Percentiles rank a stretch among this genome's conserved stretches.
Conservation (phyloP, 2,888 invertebrate genomes). For the Netelia melanura region DNA sequence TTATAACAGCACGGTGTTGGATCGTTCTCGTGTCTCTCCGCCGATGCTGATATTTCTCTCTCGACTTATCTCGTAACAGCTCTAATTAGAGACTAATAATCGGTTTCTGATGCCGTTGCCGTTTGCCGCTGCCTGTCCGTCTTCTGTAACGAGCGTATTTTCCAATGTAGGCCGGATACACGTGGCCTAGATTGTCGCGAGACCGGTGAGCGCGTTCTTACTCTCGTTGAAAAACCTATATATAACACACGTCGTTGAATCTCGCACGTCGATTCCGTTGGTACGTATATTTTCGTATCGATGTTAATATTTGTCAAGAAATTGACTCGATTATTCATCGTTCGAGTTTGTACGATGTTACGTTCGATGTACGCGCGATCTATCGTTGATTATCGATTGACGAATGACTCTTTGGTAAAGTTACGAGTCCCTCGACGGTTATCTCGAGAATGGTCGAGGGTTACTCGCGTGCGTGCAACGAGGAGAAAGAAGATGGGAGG, state of each 20-base stretch:
- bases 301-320: background rate
- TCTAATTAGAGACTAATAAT: slow-evolving; percentile 65
- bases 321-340: slow-evolving; percentile 1
- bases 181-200: slow-evolving; percentile 57
- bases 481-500: slow-evolving; percentile 15
- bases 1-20: background rate
- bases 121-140: slow-evolving; percentile 47
- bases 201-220: slow-evolving; percentile 24
- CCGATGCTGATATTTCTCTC: slow-evolving; percentile 34
- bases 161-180: slow-evolving; percentile 62
- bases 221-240: slow-evolving; percentile 20
- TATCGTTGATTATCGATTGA: slow-evolving; percentile 16
- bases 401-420: slow-evolving; percentile 35
- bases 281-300: slow-evolving; percentile 6
- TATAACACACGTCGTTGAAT: too few species aligned
- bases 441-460: slow-evolving; percentile 41
- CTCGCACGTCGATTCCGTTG: background rate
- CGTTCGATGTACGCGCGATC: background rate
- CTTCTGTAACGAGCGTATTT: slow-evolving; percentile 53
- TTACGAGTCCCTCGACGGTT: slow-evolving; percentile 2
- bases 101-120: slow-evolving; percentile 13
- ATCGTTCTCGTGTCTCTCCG: slow-evolving; percentile 15
- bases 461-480: slow-evolving; percentile 35
- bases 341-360: background rate
- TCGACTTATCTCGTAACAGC: slow-evolving; percentile 59